These are phyloP conservation scores for Platanista minor DNA, from an alignment of 2,113 vertebrate genomes.

Conservation along the genomic window DNA sequence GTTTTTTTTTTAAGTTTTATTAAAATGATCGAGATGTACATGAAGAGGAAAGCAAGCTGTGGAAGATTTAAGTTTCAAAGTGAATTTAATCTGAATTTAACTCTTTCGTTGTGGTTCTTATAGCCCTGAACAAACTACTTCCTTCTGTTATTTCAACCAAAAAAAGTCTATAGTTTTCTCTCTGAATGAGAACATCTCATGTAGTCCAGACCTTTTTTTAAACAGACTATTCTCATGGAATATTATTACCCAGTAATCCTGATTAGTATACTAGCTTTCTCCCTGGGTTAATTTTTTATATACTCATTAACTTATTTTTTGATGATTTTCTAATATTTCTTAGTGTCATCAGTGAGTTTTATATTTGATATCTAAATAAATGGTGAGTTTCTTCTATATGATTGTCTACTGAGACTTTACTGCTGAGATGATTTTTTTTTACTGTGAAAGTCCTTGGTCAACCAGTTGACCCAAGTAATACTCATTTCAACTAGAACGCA, in stretches of 20 bases:
- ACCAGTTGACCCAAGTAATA: not conserved
- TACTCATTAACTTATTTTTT: not conserved
- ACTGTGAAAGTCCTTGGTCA: not conserved
- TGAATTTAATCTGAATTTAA: constrained; percentile 9
- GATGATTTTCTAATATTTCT: not conserved
- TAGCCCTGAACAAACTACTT: not conserved
- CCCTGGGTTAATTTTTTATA: not conserved
- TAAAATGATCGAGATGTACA: not conserved
- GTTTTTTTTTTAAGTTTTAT: not conserved
- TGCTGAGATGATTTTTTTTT: not conserved
- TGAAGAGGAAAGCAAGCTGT: not conserved
- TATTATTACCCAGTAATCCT: not conserved
- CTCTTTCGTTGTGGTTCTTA: not conserved
- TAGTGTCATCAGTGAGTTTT: constrained; percentile 29
- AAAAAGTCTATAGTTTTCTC: not conserved
- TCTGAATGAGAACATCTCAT: not conserved
- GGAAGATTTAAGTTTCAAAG: not conserved
- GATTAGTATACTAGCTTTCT: not conserved
- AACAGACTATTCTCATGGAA: not conserved
- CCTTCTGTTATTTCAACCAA: not conserved
- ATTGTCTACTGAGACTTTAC: not conserved
- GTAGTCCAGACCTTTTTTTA: not conserved
- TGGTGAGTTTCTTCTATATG: not conserved
- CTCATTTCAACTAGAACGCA: not conserved
- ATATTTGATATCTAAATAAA: constrained; percentile 4